These are phyloP conservation scores for Zaprionus nigranus DNA, from an alignment of 1,140 invertebrate genomes.

Conservation along the genomic window DNA sequence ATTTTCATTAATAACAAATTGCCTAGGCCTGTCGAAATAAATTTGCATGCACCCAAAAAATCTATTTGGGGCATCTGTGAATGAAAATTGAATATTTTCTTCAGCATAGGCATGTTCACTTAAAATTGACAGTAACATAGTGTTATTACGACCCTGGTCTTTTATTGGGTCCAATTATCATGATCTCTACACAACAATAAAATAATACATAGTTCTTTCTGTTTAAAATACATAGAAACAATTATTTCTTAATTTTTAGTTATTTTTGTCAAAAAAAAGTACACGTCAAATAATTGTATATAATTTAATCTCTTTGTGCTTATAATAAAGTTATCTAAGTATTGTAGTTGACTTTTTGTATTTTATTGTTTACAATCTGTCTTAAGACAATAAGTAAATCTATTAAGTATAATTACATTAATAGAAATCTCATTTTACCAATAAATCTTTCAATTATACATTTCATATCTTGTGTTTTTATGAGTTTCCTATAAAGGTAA, in stretches of 20 bases:
- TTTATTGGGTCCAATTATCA: slow-evolving; percentile 11
- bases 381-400: no score
- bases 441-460: no score
- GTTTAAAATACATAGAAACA: no score
- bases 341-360: background rate
- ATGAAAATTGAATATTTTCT: slow-evolving; percentile 28
- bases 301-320: background rate
- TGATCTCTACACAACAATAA: background rate
- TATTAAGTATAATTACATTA: no score
- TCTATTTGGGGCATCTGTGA: slow-evolving; percentile 69
- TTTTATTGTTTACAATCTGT: no score
- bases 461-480: no score
- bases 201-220: background rate
- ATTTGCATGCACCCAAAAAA: slow-evolving; percentile 70
- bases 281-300: background rate
- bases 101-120: background rate
- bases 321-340: background rate
- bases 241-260: no score
- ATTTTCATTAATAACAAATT: slow-evolving; percentile 47
- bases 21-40: slow-evolving; percentile 60
- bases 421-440: no score
- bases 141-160: slow-evolving; percentile 11
- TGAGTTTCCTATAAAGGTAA: no score
- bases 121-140: slow-evolving; percentile 15
- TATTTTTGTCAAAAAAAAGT: background rate